Evolutionary conservation across 2,113 vertebrate species (phyloP), one percentile per base, ranked within the genome.

Genomic region (Nesospiza acunhae): DNA sequence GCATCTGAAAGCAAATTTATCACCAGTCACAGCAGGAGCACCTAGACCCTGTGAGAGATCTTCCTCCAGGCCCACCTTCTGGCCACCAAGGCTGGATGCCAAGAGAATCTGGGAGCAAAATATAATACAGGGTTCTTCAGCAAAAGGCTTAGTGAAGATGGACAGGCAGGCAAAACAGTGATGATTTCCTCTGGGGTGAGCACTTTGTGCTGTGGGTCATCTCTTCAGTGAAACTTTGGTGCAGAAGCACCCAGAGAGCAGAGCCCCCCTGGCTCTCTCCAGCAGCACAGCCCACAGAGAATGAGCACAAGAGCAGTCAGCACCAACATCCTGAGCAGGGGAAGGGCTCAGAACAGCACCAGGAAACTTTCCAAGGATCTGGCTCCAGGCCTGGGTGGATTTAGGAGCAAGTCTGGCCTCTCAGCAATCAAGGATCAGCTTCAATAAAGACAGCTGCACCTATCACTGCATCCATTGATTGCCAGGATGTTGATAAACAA

Each of bases 381-480:
- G 76, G 2, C 46, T 31, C 47, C 30, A 22, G 14, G 22, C 50
- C 33, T 1, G 1, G 11, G 33, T 4, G 39, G 35, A 22, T 41
- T 28, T 2, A 75, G 81, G 23, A 41, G 58, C 52, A 49, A 31
- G 28, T 28, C 17, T 49, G 56, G 9, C 53, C 59, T 18, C 63
- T 19, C 44, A 28, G 24, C 82, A 85, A 68, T 80, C 70, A 58
- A 70, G 55, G 63, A 2, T 62, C 49, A 90, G 67, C 62, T 73
- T 58, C 72, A 44, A 46, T 17, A 90, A 44, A 91, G 90, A 76
- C 46, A 80, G 85, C 31, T 69, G 59, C 88, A 92, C 79, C 85
- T 92, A 93, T 94, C 92, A 66, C 94, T 93, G 85, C 88, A 35
- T 64, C 62, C 92, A 94, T 80, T 77, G 95, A 94, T 94, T 83